Conservation (phyloP, 1,140 invertebrate species). For the Telenomus remus region DNA sequence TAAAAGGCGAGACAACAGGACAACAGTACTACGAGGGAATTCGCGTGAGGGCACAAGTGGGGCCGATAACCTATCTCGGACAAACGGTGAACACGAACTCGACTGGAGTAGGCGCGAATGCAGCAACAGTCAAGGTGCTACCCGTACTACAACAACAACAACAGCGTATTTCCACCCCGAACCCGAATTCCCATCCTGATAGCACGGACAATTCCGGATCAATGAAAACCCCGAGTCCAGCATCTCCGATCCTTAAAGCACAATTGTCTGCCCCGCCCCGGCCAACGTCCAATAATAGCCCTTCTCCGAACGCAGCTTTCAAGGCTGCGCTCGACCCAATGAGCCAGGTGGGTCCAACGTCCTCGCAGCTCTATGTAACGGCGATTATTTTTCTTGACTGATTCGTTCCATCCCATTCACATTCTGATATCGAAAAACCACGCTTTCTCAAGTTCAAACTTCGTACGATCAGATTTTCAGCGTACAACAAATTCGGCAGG, state of each 20-base stretch:
- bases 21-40: slow-evolving; percentile 85
- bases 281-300: slow-evolving; percentile 67
- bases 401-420: slow-evolving; percentile 7
- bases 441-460: background rate
- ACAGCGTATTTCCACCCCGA: slow-evolving; percentile 73
- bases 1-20: slow-evolving; percentile 79
- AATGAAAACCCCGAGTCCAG: slow-evolving; percentile 70
- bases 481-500: background rate
- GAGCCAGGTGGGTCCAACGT: slow-evolving; percentile 78
- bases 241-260: slow-evolving; percentile 85
- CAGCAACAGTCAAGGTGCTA: slow-evolving; percentile 73
- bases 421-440: slow-evolving; percentile 13
- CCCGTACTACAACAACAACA: slow-evolving; percentile 60
- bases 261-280: slow-evolving; percentile 84
- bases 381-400: slow-evolving; percentile 43
- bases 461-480: too few relatives aligned
- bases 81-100: slow-evolving; percentile 38
- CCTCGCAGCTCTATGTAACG: slow-evolving; percentile 64
- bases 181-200: slow-evolving; percentile 62
- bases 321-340: slow-evolving; percentile 76
- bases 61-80: slow-evolving; percentile 39
- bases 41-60: slow-evolving; percentile 78
- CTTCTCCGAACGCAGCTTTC: slow-evolving; percentile 71
- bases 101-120: slow-evolving; percentile 50
- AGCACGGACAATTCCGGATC: slow-evolving; percentile 67